Evolutionary conservation across 2,888 invertebrate genomes (phyloP), one percentile per base, ranked within the genome.

Genomic region (Cryptocheilus praepositus): DNA sequence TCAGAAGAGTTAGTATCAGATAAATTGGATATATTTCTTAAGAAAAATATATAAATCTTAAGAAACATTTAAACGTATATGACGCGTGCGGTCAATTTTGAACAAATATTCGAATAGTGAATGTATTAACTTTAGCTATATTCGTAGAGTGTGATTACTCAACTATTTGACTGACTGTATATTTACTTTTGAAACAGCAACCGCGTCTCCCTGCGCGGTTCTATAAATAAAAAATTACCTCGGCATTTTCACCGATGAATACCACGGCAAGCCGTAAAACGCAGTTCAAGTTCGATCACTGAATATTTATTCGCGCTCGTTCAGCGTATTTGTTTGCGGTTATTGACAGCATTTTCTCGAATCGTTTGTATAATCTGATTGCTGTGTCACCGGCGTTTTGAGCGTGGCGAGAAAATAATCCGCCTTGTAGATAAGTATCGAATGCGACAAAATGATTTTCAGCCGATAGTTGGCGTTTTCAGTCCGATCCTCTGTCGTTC

Each of bases 381-480:
- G 36, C 36, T 11, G 1, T 36, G 36, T 36, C 8, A 36, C 4
- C 36, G 36, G 4, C 36, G 13, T 36, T 36, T 11, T 36, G 36
- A 36, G 8, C 36, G 36, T 11, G 8, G 16, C 49, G 19, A 19
- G 2, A 11, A 49, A 49, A 49, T 18, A 19, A 18, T 19, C 4
- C 3, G 49, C 19, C 49, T 8, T 28, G 15, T 28, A 7, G 45
- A 19, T 45, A 46, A 57, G 16, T 25, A 53, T 55, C 25, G 16
- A 44, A 16, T 21, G 49, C 43, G 28, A 16, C 11, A n/a, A 16
- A 15, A 53, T 66, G 63, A 70, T 66, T 63, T 62, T 18, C 36
- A 36, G 11, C 11, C 36, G 8, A 36, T 36, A 2, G 8, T 7
- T 11, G 11, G 1, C 3, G 4, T 36, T 11, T 11, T 36, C 36